Percentiles rank a stretch among this genome's conserved stretches.
phyloP scores from a whole-genome alignment of 2,113 vertebrate species.

The Anser brachyrhynchus region DNA sequence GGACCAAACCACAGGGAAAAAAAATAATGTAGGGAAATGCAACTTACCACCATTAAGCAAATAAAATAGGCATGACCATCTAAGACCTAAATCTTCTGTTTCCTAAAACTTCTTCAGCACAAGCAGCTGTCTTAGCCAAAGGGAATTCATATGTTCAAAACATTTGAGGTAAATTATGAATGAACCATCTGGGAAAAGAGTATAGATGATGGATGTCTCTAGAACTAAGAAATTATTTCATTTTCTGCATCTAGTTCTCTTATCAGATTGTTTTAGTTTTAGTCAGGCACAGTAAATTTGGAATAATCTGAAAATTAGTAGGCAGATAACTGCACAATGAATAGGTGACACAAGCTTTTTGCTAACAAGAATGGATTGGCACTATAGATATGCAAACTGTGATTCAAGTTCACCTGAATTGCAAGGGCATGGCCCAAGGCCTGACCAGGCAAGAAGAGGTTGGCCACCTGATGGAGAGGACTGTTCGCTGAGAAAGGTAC shows the following conservation, averaged over 20 bases:
- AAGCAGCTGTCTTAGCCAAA: not conserved
- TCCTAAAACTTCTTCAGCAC: not conserved
- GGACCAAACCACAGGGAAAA: not conserved
- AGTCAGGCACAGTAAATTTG: not conserved
- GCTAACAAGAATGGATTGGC: not conserved
- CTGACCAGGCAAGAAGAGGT: accelerated
- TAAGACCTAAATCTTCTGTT: not conserved
- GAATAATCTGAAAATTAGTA: not conserved
- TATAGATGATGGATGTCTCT: not conserved
- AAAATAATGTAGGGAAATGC: not conserved
- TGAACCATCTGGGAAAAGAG: not conserved
- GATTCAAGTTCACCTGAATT: not conserved
- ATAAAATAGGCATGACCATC: not conserved
- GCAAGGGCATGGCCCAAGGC: not conserved
- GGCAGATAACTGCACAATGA: not conserved
- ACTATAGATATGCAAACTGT: not conserved
- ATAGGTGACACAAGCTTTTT: not conserved
- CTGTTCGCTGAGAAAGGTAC: not conserved
- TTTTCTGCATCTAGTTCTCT: not conserved
- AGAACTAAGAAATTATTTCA: not conserved
- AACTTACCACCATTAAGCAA: not conserved
- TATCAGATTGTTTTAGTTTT: not conserved
- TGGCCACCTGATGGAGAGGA: not conserved
- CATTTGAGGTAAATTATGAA: not conserved
- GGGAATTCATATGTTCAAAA: not conserved